Conservation (phyloP, 1,140 invertebrate species). For the Drosophila asahinai region DNA sequence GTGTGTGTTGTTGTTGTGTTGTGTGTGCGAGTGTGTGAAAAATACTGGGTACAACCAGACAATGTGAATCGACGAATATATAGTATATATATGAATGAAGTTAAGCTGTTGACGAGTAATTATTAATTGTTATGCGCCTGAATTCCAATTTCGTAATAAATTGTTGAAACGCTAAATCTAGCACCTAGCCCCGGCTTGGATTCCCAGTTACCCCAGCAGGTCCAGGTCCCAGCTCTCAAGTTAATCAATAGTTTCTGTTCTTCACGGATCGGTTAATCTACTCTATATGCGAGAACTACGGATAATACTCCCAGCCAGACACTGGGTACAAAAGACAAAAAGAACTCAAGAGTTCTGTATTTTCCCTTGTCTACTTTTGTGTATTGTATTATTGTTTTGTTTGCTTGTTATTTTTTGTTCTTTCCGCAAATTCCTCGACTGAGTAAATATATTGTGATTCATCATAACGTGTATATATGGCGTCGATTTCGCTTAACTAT, state of each 20-base stretch:
- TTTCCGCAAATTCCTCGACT: not conserved
- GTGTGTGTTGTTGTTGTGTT: conserved; percentile 20
- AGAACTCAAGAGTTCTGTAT: not conserved
- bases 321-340: not conserved
- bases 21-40: conserved; percentile 16
- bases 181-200: not conserved
- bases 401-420: not conserved
- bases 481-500: not conserved
- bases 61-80: conserved; percentile 27
- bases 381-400: not conserved
- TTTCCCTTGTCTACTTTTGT: not conserved
- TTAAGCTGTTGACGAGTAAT: conserved; percentile 53
- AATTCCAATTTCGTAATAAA: conserved; percentile 39
- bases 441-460: conserved; percentile 12
- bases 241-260: not conserved
- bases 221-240: not conserved
- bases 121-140: conserved; percentile 38
- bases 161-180: conserved; percentile 31
- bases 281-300: not conserved
- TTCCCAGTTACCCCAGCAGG: not conserved
- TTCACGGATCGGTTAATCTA: not conserved
- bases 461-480: not conserved
- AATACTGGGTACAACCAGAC: conserved; percentile 7
- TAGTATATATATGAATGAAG: conserved; percentile 38
- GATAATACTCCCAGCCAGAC: no score